These are phyloP conservation scores for Odontesthes bonariensis DNA, from an alignment of 2,113 vertebrate genomes.

Conservation along the genomic window DNA sequence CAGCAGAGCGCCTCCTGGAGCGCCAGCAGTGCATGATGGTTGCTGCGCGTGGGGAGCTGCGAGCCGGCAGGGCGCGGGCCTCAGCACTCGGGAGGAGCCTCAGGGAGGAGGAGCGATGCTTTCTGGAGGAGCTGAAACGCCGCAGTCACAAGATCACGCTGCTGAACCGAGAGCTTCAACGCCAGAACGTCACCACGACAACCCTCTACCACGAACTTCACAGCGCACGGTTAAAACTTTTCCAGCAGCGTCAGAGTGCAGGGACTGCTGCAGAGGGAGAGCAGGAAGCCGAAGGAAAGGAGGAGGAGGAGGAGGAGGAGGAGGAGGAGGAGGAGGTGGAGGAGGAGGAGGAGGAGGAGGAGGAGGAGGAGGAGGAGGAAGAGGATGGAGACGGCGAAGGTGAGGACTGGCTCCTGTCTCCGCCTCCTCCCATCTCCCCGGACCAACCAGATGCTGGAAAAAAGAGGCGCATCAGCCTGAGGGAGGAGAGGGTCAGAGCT, in stretches of 20 bases:
- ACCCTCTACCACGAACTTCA: conserved; percentile 91
- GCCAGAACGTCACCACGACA: conserved; percentile 89
- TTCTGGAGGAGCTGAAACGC: conserved; percentile 93
- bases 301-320: conserved; percentile 25
- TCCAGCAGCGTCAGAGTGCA: conserved; percentile 69
- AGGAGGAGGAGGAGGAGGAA: conserved; percentile 43
- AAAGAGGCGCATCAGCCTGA: conserved; percentile 59
- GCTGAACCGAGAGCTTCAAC: conserved; percentile 90
- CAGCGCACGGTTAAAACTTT: conserved; percentile 85
- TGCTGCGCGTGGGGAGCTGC: conserved; percentile 87
- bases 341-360: conserved; percentile 36
- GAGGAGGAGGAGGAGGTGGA: conserved; percentile 48
- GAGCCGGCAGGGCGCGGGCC: conserved; percentile 87
- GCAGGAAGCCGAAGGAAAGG: conserved; percentile 30
- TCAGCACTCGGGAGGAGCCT: conserved; percentile 88
- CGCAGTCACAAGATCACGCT: conserved; percentile 92
- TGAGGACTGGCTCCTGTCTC: conserved; percentile 62
- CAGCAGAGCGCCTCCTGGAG: conserved; percentile 85
- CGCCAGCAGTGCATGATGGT: conserved; percentile 86
- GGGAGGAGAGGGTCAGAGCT: conserved; percentile 79
- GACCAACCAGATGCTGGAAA: conserved; percentile 56
- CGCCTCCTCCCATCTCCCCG: conserved; percentile 64
- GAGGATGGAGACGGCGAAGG: conserved; percentile 55
- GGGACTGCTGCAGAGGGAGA: conserved; percentile 36
- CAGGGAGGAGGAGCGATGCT: conserved; percentile 89